Conservation (phyloP, 2,888 invertebrate species). For the Neoitamus cyanurus region DNA sequence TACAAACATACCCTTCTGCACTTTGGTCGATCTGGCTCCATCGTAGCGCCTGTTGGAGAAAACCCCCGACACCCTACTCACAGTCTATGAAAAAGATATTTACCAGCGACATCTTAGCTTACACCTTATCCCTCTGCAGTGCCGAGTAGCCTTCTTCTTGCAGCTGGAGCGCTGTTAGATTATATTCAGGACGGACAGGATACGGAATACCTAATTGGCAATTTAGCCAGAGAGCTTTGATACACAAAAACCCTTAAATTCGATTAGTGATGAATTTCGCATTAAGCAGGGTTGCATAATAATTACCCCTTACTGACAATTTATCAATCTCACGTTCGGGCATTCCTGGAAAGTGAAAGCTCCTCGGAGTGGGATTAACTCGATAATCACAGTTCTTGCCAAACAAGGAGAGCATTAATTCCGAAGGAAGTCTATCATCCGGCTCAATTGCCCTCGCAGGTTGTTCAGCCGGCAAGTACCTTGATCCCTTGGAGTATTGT, state of each 20-base stretch:
- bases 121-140: background rate
- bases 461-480: background rate
- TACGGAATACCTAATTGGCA: background rate
- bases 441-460: background rate
- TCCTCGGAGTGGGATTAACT: slow-evolving; percentile 1
- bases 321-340: slow-evolving; percentile 9
- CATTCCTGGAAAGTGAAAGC: background rate
- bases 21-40: background rate
- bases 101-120: background rate
- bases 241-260: slow-evolving; percentile 26
- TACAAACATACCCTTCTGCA: slow-evolving; percentile 11
- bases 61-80: background rate
- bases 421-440: background rate
- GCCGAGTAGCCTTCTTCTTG: background rate
- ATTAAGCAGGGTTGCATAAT: slow-evolving; percentile 12
- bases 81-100: slow-evolving; percentile 16
- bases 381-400: background rate
- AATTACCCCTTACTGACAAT: slow-evolving; percentile 24
- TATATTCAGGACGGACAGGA: background rate
- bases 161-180: background rate
- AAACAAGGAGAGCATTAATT: background rate
- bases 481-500: slow-evolving; percentile 14
- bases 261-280: slow-evolving; percentile 39
- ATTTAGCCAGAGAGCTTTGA: background rate
- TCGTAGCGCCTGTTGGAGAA: background rate